Base-by-base conservation (phyloP, 2,888 invertebrate genomes). In the Osedax frankpressi region DNA sequence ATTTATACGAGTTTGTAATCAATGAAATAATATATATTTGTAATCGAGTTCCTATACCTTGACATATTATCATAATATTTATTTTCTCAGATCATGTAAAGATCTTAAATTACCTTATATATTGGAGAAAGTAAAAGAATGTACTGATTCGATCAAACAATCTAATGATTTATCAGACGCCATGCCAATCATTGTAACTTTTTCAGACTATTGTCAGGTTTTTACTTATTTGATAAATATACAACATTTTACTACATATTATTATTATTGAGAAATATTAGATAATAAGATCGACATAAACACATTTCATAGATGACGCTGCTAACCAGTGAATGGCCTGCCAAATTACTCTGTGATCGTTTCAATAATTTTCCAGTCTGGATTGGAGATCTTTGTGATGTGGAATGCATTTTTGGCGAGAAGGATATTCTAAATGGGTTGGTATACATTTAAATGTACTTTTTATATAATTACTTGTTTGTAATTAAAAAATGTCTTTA, bases 161-260 rank as follows among this genome's bases (percentile, higher is more conserved):
- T 44, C 44, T 44, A 44, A 44, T 44, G 44, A 44, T 19, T 44
- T 11, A 11, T 44, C 73, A 11, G 76, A 75, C 6, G 75, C 77
- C 2, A 65, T 75, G 11, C 74, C 74, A 11, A 44, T 76, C 1
- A 74, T 79, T 3, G 29, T 77, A 26, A 71, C 63, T 25, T 79
- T 77, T 72, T 75, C 79, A 1, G 75, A 78, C 68, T 77, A 78
- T 70, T 80, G 80, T 73, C 75, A 79, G 71, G 59, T 25, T 26
- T 11, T n/a, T n/a, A n/a, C n/a, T n/a, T n/a, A n/a, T n/a, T n/a
- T n/a, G n/a, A n/a, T n/a, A n/a, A n/a, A n/a, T n/a, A n/a, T n/a
- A n/a, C n/a, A n/a, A n/a, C n/a, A n/a, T n/a, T n/a, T n/a, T n/a
- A n/a, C n/a, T n/a, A n/a, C n/a, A n/a, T n/a, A n/a, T n/a, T n/a